Conservation (phyloP, 2,888 invertebrate species). For the Petrolisthes cinctipes region DNA sequence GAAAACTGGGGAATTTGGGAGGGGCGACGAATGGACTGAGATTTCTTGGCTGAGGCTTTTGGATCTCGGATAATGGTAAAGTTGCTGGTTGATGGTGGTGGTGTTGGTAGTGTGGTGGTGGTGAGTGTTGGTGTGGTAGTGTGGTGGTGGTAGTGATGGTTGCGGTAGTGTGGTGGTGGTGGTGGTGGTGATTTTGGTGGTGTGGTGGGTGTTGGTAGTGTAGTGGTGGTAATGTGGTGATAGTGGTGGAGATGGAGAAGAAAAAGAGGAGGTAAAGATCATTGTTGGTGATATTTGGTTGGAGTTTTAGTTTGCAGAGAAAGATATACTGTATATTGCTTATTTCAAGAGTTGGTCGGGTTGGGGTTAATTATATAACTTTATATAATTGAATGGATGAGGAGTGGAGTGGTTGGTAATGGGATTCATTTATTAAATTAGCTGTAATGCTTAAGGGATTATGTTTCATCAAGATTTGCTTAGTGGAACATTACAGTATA, state of each 20-base stretch:
- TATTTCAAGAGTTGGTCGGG: no score
- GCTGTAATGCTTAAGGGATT: no score
- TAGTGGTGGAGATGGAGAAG: background rate
- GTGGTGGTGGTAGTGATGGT: background rate
- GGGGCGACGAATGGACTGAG: slow-evolving; percentile 1
- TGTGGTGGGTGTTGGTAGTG: background rate
- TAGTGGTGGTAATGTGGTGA: background rate
- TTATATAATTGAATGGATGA: no score
- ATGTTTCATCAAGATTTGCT: no score
- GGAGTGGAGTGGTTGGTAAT: no score
- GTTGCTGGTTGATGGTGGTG: background rate
- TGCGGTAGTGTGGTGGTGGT: background rate
- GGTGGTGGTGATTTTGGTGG: no score
- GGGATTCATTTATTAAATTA: no score
- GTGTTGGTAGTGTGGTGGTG: background rate
- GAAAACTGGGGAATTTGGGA: slow-evolving; percentile 3
- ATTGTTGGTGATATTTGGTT: background rate
- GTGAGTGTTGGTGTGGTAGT: background rate
- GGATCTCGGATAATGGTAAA: background rate
- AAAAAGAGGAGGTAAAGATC: background rate
- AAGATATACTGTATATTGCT: no score
- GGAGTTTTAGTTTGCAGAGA: no score
- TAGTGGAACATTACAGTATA: no score
- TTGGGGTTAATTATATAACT: no score
- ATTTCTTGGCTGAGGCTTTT: background rate